A percentile compares a stretch with the other conserved stretches of the same genome.
These are phyloP conservation scores for Tolypeutes matacus DNA, from an alignment of 2,797 vertebrate genomes.

Conservation along the genomic window DNA sequence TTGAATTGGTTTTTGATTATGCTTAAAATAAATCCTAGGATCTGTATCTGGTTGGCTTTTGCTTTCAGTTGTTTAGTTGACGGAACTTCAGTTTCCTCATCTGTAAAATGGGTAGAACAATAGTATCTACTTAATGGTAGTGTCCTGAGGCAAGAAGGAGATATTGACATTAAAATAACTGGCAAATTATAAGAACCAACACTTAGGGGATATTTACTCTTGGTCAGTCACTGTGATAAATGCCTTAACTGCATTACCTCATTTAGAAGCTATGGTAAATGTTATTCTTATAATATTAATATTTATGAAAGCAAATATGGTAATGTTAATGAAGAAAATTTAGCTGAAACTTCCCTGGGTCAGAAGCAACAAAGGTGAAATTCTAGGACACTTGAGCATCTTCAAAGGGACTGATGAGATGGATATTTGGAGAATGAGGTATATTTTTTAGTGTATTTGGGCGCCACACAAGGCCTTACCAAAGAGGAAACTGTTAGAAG, in stretches of 20 bases:
- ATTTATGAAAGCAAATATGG: background rate
- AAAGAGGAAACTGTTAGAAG: background rate
- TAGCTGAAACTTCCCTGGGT: background rate
- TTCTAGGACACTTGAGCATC: background rate
- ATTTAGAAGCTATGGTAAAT: background rate
- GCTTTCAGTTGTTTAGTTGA: background rate
- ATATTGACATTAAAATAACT: background rate
- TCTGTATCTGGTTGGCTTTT: background rate
- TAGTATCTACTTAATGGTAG: background rate
- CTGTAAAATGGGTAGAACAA: background rate
- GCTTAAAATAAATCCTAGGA: background rate
- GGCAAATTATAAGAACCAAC: background rate
- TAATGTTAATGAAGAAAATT: background rate
- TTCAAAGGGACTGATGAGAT: background rate
- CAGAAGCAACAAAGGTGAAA: background rate
- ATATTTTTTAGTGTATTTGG: conserved; percentile 4
- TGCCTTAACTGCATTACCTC: background rate
- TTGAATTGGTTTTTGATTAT: background rate
- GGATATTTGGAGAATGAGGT: background rate
- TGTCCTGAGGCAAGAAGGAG: background rate
- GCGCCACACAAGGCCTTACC: background rate
- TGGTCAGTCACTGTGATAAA: background rate
- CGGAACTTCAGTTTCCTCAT: background rate
- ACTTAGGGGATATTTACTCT: background rate
- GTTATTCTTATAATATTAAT: background rate